phyloP scores from a whole-genome alignment of 2,113 vertebrate species.

The Mus musculus region GRCm39 chr16:27428501-27429000 shows the following conservation, averaged over 20 bases:
- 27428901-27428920: conserved; percentile 37
- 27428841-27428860: conserved; percentile 35
- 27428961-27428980: background rate
- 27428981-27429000: conserved; percentile 45
- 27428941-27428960: conserved; percentile 43
- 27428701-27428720: background rate
- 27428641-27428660: background rate
- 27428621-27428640: background rate
- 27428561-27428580: background rate
- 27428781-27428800: background rate
- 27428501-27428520: background rate
- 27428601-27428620: background rate
- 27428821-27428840: background rate
- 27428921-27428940: conserved; percentile 45
- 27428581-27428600: background rate
- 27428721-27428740: background rate
- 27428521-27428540: background rate
- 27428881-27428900: conserved; percentile 54
- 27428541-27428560: background rate
- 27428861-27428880: conserved; percentile 29
- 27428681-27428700: background rate
- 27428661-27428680: background rate
- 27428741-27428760: background rate
- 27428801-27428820: background rate
- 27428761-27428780: background rate